phyloP scores from a whole-genome alignment of 2,113 vertebrate species.

The Microcebus lehilahytsara region DNA sequence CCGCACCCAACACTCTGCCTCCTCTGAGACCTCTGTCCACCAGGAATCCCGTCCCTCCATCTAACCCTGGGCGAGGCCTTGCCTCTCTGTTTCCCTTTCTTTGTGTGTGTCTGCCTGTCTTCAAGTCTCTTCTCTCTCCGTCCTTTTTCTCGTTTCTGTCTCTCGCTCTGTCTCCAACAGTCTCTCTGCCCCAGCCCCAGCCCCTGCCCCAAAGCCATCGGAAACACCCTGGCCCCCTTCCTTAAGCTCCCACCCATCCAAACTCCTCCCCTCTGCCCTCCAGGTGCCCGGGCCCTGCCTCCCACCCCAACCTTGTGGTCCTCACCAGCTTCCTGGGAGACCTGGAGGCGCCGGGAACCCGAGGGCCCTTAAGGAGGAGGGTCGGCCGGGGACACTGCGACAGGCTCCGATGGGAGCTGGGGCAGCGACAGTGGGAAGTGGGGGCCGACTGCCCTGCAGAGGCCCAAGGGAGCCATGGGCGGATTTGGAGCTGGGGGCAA shows the following conservation, averaged over 20 bases:
- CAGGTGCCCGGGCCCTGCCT: no score
- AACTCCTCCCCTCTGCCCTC: not conserved
- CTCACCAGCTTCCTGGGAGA: not conserved
- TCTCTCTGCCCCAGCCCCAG: not conserved
- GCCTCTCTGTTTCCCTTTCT: accelerated
- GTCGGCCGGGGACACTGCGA: not conserved
- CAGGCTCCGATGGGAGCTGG: not conserved
- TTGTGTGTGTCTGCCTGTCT: no score
- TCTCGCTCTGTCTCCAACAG: not conserved
- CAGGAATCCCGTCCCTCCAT: not conserved
- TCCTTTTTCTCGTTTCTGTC: not conserved
- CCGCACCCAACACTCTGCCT: not conserved
- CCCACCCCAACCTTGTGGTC: not conserved
- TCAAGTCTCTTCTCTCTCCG: not conserved
- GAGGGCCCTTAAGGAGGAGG: not conserved
- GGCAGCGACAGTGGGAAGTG: not conserved
- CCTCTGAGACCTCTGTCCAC: not conserved
- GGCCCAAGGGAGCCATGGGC: not conserved
- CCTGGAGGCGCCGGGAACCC: not conserved
- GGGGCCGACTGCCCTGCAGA: not conserved
- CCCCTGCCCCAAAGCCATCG: not conserved
- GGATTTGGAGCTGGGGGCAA: not conserved
- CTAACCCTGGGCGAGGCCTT: not conserved
- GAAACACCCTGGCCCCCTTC: not conserved
- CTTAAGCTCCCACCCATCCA: not conserved